Conservation (phyloP, 2,113 vertebrate genomes). For the Channa maculata region DNA sequence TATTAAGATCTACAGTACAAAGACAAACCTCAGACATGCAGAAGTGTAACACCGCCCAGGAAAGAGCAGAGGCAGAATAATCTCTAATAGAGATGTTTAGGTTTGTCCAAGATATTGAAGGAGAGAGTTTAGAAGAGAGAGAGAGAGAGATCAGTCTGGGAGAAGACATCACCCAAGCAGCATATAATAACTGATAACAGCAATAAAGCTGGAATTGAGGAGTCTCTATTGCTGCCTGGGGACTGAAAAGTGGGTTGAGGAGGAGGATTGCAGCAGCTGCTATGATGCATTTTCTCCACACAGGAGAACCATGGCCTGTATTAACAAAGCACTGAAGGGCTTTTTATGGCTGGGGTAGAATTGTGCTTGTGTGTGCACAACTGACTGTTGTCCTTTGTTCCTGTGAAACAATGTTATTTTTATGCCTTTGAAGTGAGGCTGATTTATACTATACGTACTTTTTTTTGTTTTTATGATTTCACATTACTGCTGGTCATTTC, state of each 20-base stretch:
- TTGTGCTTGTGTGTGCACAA: neutral
- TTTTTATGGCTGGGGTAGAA: slow-evolving; percentile 1
- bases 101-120: slow-evolving; percentile 40
- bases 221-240: slow-evolving; percentile 67
- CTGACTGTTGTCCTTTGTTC: neutral
- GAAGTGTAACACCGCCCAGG: neutral
- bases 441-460: neutral
- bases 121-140: slow-evolving; percentile 19
- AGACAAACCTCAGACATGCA: neutral
- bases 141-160: slow-evolving; percentile 38
- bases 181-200: slow-evolving; percentile 72
- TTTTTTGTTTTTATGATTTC: slow-evolving; percentile 18
- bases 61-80: slow-evolving; percentile 10
- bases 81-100: slow-evolving; percentile 35
- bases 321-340: slow-evolving; percentile 33
- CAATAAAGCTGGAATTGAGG: slow-evolving; percentile 79
- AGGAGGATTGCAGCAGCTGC: slow-evolving; percentile 39
- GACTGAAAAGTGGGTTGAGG: slow-evolving; percentile 52
- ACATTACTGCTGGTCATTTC: neutral
- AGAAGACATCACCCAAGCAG: slow-evolving; percentile 53
- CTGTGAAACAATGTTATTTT: slow-evolving; percentile 11
- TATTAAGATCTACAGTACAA: neutral
- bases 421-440: neutral
- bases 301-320: slow-evolving; percentile 19
- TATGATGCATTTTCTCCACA: slow-evolving; percentile 25